Evolutionary conservation across 2,888 invertebrate genomes (phyloP).

Genomic region (Dilophus febrilis): DNA sequence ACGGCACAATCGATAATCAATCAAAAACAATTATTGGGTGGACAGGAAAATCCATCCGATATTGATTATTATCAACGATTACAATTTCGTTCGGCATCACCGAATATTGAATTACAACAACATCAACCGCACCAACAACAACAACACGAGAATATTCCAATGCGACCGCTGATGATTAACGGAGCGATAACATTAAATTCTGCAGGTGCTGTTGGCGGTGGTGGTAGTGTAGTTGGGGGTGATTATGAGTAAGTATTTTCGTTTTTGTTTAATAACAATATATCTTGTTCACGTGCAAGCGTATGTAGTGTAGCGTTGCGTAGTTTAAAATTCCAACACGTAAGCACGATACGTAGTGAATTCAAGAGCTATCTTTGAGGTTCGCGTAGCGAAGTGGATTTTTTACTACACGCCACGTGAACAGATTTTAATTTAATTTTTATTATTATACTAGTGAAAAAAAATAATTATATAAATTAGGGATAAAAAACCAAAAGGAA

Average conservation of each 20-base stretch:
- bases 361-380: too few relatives aligned
- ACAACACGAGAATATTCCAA: constrained; percentile 51
- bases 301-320: background rate
- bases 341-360: too few relatives aligned
- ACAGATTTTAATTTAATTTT: too few relatives aligned
- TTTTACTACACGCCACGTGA: too few relatives aligned
- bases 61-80: background rate
- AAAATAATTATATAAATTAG: too few relatives aligned
- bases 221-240: background rate
- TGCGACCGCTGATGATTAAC: constrained; percentile 54
- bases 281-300: background rate
- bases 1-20: constrained; percentile 27
- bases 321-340: too few relatives aligned
- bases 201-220: background rate
- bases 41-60: background rate
- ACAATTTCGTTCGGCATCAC: too few relatives aligned
- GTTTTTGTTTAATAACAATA: background rate
- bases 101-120: constrained; percentile 23
- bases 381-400: too few relatives aligned
- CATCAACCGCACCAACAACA: too few relatives aligned
- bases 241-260: background rate
- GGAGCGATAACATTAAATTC: too few relatives aligned
- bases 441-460: too few relatives aligned
- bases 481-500: too few relatives aligned
- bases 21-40: constrained; percentile 11